Conservation (phyloP, 2,888 invertebrate genomes). For the Tiliacea citrago region DNA sequence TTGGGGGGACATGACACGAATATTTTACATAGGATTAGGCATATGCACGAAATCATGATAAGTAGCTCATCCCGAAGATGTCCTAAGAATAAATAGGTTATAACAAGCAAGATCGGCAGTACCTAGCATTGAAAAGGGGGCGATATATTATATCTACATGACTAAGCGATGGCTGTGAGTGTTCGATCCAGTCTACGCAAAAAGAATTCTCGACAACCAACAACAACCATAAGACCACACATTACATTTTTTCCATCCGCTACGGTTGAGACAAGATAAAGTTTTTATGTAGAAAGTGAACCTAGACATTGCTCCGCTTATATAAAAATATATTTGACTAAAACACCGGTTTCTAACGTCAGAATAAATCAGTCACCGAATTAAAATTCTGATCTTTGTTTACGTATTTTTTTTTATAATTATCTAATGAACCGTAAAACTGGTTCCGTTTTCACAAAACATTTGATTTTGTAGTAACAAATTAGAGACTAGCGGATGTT, state of each 20-base stretch:
- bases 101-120: slow-evolving; percentile 4
- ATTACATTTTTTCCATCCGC: slow-evolving; percentile 9
- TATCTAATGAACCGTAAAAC: slow-evolving; percentile 83
- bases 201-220: neutral
- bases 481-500: slow-evolving; percentile 70
- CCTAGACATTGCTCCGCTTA: neutral
- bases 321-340: slow-evolving; percentile 12
- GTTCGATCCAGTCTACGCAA: neutral
- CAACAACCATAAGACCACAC: slow-evolving; percentile 12
- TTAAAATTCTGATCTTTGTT: slow-evolving; percentile 74
- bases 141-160: slow-evolving; percentile 17
- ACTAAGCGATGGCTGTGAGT: slow-evolving; percentile 29
- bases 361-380: slow-evolving; percentile 50
- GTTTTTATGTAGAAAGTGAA: slow-evolving; percentile 36
- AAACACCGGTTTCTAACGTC: slow-evolving; percentile 40
- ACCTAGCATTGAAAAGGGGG: slow-evolving; percentile 14
- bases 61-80: neutral
- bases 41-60: slow-evolving; percentile 29
- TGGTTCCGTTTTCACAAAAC: slow-evolving; percentile 77
- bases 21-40: neutral
- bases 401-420: slow-evolving; percentile 74
- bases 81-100: slow-evolving; percentile 6
- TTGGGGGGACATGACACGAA: slow-evolving; percentile 10
- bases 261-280: slow-evolving; percentile 6
- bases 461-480: slow-evolving; percentile 62